Evolutionary conservation across 2,797 vertebrate species (phyloP).

Genomic region (Anableps anableps): DNA sequence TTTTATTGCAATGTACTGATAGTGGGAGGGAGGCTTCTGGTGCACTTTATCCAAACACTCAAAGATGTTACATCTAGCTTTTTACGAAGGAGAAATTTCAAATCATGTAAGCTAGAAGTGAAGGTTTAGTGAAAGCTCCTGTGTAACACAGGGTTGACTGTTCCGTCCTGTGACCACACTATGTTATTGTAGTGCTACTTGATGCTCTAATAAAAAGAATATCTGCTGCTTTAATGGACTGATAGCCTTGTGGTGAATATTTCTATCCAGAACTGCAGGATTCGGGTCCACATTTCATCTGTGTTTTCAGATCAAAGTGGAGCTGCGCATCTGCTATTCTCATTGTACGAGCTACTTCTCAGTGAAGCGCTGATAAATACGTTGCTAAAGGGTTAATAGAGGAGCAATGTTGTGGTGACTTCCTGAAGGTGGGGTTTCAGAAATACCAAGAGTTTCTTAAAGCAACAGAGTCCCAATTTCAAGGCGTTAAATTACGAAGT

Average conservation of each 20-base stretch:
- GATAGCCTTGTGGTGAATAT: slow-evolving; percentile 40
- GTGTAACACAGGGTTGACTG: slow-evolving; percentile 69
- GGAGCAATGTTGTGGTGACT: too few relatives aligned
- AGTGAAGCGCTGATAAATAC: too few relatives aligned
- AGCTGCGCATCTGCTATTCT: too few relatives aligned
- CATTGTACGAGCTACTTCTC: too few relatives aligned
- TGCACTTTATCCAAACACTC: slow-evolving; percentile 49
- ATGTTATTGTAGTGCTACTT: slow-evolving; percentile 69
- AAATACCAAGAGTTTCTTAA: too few relatives aligned
- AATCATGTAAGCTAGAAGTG: slow-evolving; percentile 33
- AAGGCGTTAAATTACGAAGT: too few relatives aligned
- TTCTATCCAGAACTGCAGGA: slow-evolving; percentile 34
- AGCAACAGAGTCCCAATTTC: too few relatives aligned
- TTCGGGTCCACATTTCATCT: slow-evolving; percentile 21
- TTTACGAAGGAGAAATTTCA: slow-evolving; percentile 37
- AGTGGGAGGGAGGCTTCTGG: slow-evolving; percentile 20
- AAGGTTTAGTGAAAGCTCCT: slow-evolving; percentile 59
- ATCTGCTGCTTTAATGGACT: slow-evolving; percentile 40
- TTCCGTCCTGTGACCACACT: slow-evolving; percentile 65
- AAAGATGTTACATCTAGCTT: slow-evolving; percentile 43
- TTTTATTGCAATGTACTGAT: slow-evolving; percentile 47
- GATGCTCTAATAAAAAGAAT: slow-evolving; percentile 59
- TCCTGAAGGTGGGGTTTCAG: too few relatives aligned
- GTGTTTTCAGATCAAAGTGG: not conserved
- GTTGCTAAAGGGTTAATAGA: too few relatives aligned